Percentiles rank a stretch among this genome's conserved stretches.
Evolutionary conservation across 2,797 vertebrate species (phyloP).

Genomic region (Tapirus indicus): DNA sequence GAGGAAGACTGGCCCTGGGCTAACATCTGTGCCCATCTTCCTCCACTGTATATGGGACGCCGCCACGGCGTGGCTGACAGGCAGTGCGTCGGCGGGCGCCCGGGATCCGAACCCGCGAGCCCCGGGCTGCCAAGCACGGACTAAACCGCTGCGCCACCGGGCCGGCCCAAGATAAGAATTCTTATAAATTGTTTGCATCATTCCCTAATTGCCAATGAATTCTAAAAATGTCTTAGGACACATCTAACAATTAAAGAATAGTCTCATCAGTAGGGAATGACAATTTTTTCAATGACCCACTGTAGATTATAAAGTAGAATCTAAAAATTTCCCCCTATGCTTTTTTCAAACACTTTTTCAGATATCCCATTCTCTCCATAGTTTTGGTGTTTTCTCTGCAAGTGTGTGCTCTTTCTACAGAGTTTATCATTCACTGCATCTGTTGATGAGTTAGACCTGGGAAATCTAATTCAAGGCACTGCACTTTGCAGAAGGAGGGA

Average conservation of each 20-base stretch:
- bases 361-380: not conserved
- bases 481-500: slow-evolving; percentile 42
- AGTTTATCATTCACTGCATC: not conserved
- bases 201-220: not conserved
- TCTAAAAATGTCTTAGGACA: slow-evolving; percentile 20
- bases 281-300: not conserved
- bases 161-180: not conserved
- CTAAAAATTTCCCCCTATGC: not conserved
- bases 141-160: no score
- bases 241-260: slow-evolving; percentile 4
- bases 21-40: no score
- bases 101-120: no score
- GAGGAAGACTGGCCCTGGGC: no score
- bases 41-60: no score
- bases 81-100: no score
- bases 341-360: not conserved
- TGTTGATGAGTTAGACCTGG: not conserved
- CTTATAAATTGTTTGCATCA: not conserved
- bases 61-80: no score
- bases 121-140: no score
- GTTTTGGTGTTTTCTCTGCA: slow-evolving; percentile 33
- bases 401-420: not conserved
- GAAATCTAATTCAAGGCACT: not conserved
- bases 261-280: not conserved
- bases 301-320: not conserved